A percentile compares a stretch with the other conserved stretches of the same genome.
Evolutionary conservation across 2,888 invertebrate species (phyloP).

Genomic region (Diachrysia chrysitis): DNA sequence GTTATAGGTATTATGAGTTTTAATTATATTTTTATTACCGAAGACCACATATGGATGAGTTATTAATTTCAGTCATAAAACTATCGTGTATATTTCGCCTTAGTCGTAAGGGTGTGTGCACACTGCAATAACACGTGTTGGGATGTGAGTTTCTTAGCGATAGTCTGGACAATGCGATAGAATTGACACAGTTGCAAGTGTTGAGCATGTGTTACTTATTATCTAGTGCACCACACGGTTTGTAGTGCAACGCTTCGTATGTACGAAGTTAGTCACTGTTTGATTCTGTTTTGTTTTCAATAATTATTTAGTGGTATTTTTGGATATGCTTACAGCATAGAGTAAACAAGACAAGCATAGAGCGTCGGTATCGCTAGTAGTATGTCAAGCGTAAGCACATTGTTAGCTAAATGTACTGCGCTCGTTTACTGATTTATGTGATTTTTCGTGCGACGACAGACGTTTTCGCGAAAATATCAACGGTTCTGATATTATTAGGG

Average conservation of each 20-base stretch:
- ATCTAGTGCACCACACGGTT: slow-evolving; percentile 31
- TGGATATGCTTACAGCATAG: too few species aligned
- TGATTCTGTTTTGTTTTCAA: background rate
- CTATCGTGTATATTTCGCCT: background rate
- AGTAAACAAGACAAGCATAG: too few species aligned
- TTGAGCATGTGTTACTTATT: slow-evolving; percentile 48
- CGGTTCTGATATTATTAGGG: too few species aligned
- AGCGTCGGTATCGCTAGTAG: too few species aligned
- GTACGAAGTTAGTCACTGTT: background rate
- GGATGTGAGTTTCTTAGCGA: slow-evolving; percentile 19
- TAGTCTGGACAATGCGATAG: slow-evolving; percentile 20
- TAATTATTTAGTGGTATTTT: background rate
- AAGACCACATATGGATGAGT: background rate
- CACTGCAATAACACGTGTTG: background rate
- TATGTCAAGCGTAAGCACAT: too few species aligned
- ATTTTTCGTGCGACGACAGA: too few species aligned
- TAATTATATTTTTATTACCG: background rate
- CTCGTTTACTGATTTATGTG: too few species aligned
- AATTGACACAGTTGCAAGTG: slow-evolving; percentile 31
- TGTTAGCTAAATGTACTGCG: too few species aligned
- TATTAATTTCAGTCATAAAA: slow-evolving; percentile 2
- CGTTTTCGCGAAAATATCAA: too few species aligned
- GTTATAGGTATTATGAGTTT: too few species aligned
- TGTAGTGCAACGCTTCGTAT: slow-evolving; percentile 8
- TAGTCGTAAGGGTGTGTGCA: background rate